Conservation (phyloP, 1,140 invertebrate genomes). For the Carcinoscorpius rotundicauda region DNA sequence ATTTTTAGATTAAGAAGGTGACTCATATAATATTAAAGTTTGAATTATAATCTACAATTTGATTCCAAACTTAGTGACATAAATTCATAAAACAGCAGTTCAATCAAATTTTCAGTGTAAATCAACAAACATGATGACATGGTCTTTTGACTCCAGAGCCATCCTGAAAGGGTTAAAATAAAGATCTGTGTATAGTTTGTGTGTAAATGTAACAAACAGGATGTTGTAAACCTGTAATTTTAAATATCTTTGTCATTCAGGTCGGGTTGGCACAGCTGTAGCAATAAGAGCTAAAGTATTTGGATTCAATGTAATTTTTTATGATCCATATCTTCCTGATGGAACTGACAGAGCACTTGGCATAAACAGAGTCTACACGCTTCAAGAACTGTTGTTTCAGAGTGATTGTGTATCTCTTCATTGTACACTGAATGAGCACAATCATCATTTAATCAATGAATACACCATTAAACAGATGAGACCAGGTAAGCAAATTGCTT, state of each 20-base stretch:
- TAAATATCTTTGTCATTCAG: constrained; percentile 25
- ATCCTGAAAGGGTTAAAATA: too few species aligned
- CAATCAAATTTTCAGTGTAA: too few species aligned
- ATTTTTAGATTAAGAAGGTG: too few species aligned
- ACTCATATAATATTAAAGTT: too few species aligned
- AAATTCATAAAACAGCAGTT: too few species aligned
- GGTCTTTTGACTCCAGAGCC: too few species aligned
- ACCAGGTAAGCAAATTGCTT: constrained; percentile 36
- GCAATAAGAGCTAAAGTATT: constrained; percentile 93
- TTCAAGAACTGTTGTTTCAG: constrained; percentile 90
- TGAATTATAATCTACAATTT: too few species aligned
- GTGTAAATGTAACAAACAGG: too few species aligned
- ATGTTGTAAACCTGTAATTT: too few species aligned
- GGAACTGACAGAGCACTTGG: constrained; percentile 94
- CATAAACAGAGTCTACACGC: constrained; percentile 82
- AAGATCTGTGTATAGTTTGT: too few species aligned
- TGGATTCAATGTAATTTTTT: constrained; percentile 96
- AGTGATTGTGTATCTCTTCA: constrained; percentile 95
- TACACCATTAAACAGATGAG: constrained; percentile 93
- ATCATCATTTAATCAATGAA: constrained; percentile 95
- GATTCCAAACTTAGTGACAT: too few species aligned
- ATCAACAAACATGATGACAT: too few species aligned
- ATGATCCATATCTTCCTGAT: constrained; percentile 91
- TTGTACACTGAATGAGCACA: constrained; percentile 94
- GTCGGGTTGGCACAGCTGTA: constrained; percentile 89